Percentiles rank a stretch among this genome's conserved stretches.
Conservation (phyloP, 2,113 vertebrate genomes). For the Oncorhynchus tshawytscha region DNA sequence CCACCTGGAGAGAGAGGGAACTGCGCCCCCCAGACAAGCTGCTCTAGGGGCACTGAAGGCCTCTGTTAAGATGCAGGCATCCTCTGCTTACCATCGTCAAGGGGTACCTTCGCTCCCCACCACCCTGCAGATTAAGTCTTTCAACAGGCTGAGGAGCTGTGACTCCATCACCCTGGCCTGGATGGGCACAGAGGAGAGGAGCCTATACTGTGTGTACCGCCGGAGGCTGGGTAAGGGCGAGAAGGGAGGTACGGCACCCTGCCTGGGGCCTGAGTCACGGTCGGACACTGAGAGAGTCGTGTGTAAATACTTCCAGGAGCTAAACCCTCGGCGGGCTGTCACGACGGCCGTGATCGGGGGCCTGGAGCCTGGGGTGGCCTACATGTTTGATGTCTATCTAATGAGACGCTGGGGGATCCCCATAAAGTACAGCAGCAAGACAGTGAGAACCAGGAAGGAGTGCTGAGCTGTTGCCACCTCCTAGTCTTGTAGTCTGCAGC, state of each 20-base stretch:
- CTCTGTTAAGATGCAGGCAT: slow-evolving; percentile 81
- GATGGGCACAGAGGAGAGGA: slow-evolving; percentile 87
- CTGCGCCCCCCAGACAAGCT: slow-evolving; percentile 22
- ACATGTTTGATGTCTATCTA: slow-evolving; percentile 88
- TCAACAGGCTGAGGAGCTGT: slow-evolving; percentile 85
- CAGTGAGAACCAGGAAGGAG: slow-evolving; percentile 75
- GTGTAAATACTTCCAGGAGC: slow-evolving; percentile 87
- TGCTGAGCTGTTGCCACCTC: slow-evolving; percentile 74
- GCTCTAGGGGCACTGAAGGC: slow-evolving; percentile 53
- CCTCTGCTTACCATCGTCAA: slow-evolving; percentile 78
- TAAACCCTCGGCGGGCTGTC: slow-evolving; percentile 81
- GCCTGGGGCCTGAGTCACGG: slow-evolving; percentile 81
- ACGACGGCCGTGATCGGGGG: slow-evolving; percentile 83
- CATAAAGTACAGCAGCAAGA: slow-evolving; percentile 85
- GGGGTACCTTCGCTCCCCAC: slow-evolving; percentile 81
- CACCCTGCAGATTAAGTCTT: slow-evolving; percentile 86
- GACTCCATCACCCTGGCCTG: slow-evolving; percentile 85
- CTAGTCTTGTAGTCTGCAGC: slow-evolving; percentile 39
- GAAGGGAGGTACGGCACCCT: slow-evolving; percentile 60
- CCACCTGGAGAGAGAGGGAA: slow-evolving; percentile 71
- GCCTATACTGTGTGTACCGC: slow-evolving; percentile 85
- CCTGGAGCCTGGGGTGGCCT: slow-evolving; percentile 76
- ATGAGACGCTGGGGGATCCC: slow-evolving; percentile 85
- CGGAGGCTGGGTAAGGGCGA: slow-evolving; percentile 52
- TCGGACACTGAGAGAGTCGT: slow-evolving; percentile 81